Base-by-base conservation (phyloP, 2,797 vertebrate genomes). In the Pristis pectinata region DNA sequence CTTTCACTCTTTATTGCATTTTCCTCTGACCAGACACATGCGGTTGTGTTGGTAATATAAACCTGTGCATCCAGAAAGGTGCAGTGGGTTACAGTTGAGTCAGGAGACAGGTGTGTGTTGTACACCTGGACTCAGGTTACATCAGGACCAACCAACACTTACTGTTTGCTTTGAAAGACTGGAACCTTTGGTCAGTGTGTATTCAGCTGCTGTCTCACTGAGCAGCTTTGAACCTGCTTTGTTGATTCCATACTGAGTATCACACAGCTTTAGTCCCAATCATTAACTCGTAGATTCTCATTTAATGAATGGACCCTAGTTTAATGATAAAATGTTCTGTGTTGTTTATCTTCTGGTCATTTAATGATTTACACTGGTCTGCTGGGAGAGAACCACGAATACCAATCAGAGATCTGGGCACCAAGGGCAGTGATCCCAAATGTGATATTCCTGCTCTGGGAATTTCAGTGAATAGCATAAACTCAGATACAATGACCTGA, bases 91-190 rank as follows among this genome's bases (percentile, higher is more conserved):
- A 49, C 4, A 41, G 34, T 44, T 53, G 44, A 30, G 10, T 74
- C 44, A 74, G 44, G 24, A 49, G 92, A 72, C 2, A 37, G 61
- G 37, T 67, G 37, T 67, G 89, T 70, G 70, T 41, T 74, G 27
- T 93, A 49, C 44, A 93, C 70, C 44, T 76, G 92, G 19, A 44
- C 70, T 74, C 27, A 74, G 64, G 41, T 93, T 74, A 53, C 44
- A 74, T 17, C 24, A 93, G 41, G 27, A 59, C 53, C 11, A 87
- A 59, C 27, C 30, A 59, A 22, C 83, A 27, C 49, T 72, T 93
- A 34, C 27, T 74, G 67, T 74, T 93, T 93, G 74, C 70, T 93
- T 56, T 74, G 92, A 74, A 67, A 93, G 70, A 53, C 44, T 30
- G 72, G 70, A 34, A 74, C 1, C 22, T 74, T 76, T 10, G 27